Conservation (phyloP, 1,140 invertebrate genomes). For the Eumaeus atala region DNA sequence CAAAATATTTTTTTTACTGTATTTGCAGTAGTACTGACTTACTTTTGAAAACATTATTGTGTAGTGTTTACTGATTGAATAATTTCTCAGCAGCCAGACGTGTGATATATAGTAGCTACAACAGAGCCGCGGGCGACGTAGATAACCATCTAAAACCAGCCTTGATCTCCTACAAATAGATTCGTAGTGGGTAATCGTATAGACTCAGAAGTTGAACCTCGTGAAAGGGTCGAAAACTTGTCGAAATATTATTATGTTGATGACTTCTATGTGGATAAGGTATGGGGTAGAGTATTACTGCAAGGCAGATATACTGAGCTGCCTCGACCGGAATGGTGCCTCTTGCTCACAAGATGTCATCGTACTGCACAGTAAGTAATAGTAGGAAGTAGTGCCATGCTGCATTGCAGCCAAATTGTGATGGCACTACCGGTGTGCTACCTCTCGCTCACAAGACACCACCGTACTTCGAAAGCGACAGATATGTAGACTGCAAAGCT, state of each 20-base stretch:
- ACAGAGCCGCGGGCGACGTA: background rate
- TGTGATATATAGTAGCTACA: conserved; percentile 9
- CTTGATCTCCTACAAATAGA: background rate
- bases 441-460: too few species aligned
- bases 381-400: too few species aligned
- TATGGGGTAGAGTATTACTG: too few species aligned
- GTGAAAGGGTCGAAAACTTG: background rate
- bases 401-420: too few species aligned
- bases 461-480: too few species aligned
- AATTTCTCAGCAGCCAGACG: conserved; percentile 2
- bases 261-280: background rate
- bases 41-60: conserved; percentile 32
- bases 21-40: conserved; percentile 8
- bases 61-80: conserved; percentile 7
- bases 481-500: too few species aligned
- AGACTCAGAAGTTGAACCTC: background rate
- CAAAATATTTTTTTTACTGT: background rate
- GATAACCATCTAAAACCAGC: background rate
- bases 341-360: too few species aligned
- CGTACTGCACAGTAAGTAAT: too few species aligned
- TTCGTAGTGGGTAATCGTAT: too few species aligned
- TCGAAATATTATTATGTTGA: background rate
- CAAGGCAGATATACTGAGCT: too few species aligned
- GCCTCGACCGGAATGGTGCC: too few species aligned
- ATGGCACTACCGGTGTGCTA: too few species aligned